Conservation (phyloP, 1,140 invertebrate genomes). For the Zaprionus tsacasi region DNA sequence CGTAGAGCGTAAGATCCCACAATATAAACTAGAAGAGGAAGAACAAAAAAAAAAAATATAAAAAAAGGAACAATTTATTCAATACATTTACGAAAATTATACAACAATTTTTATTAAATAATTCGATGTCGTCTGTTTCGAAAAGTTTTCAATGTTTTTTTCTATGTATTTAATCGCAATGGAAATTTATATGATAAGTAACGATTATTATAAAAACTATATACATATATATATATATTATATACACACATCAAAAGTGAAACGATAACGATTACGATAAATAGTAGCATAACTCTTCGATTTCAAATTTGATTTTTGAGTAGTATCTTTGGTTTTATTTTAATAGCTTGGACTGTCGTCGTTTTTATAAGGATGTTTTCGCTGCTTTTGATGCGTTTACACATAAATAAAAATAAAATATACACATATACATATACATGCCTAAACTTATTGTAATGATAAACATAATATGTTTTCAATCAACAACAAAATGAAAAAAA, state of each 20-base stretch:
- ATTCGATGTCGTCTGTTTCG: slow-evolving; percentile 1
- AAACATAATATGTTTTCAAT: slow-evolving; percentile 20
- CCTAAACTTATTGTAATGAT: slow-evolving; percentile 34
- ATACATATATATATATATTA: slow-evolving; percentile 3
- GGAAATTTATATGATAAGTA: slow-evolving; percentile 12
- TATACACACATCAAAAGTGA: not conserved
- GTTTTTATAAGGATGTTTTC: slow-evolving; percentile 4
- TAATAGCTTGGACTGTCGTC: slow-evolving; percentile 12
- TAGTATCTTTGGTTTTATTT: slow-evolving; percentile 1
- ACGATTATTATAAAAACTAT: slow-evolving; percentile 16
- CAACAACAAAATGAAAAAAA: slow-evolving; percentile 8
- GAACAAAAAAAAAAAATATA: slow-evolving; percentile 6
- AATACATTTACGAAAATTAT: slow-evolving; percentile 27
- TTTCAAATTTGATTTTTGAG: slow-evolving; percentile 4
- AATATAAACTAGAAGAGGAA: slow-evolving; percentile 8
- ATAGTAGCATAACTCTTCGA: not conserved
- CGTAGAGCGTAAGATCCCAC: slow-evolving; percentile 15
- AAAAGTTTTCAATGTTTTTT: slow-evolving; percentile 13
- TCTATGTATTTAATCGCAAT: slow-evolving; percentile 19
- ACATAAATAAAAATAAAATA: slow-evolving; percentile 17
- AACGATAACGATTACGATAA: slow-evolving; percentile 21
- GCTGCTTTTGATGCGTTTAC: slow-evolving; percentile 8
- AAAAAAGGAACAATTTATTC: slow-evolving; percentile 8
- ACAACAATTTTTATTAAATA: slow-evolving; percentile 25
- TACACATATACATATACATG: slow-evolving; percentile 15